A percentile compares a stretch with the other conserved stretches of the same genome.
Conservation (phyloP, 2,888 invertebrate species). For the Amblyjoppa proteus region DNA sequence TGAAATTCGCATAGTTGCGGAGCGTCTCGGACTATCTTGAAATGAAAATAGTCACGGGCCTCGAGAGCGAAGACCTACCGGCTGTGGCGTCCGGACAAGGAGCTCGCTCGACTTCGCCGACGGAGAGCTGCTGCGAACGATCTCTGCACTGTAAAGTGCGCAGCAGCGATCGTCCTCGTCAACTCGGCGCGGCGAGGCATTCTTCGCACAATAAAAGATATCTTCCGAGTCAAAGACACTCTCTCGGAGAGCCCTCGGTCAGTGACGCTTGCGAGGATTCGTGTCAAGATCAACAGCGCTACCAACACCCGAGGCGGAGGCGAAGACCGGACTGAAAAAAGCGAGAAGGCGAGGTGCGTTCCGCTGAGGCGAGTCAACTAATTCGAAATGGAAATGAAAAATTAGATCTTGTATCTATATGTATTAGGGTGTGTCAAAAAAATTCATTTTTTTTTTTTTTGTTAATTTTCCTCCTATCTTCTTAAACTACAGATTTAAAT, state of each 20-base stretch:
- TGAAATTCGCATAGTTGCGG: not conserved
- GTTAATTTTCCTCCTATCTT: no score
- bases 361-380: constrained; percentile 50
- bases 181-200: not conserved
- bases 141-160: not conserved
- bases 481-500: no score
- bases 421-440: no score
- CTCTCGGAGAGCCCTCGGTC: constrained; percentile 62
- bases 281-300: constrained; percentile 79
- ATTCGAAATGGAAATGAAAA: constrained; percentile 5
- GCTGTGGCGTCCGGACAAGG: not conserved
- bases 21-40: not conserved
- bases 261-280: constrained; percentile 72
- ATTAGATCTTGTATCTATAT: no score
- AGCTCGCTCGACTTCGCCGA: not conserved
- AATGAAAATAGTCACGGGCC: constrained; percentile 14
- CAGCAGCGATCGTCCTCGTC: not conserved
- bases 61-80: constrained; percentile 12
- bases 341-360: constrained; percentile 46
- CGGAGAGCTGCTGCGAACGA: not conserved
- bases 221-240: constrained; percentile 21
- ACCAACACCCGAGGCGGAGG: constrained; percentile 54
- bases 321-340: constrained; percentile 63
- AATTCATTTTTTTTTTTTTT: no score
- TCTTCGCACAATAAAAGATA: constrained; percentile 12